A percentile compares a stretch with the other conserved stretches of the same genome.
Conservation (phyloP, 2,113 vertebrate genomes). For the Takifugu bimaculatus region DNA sequence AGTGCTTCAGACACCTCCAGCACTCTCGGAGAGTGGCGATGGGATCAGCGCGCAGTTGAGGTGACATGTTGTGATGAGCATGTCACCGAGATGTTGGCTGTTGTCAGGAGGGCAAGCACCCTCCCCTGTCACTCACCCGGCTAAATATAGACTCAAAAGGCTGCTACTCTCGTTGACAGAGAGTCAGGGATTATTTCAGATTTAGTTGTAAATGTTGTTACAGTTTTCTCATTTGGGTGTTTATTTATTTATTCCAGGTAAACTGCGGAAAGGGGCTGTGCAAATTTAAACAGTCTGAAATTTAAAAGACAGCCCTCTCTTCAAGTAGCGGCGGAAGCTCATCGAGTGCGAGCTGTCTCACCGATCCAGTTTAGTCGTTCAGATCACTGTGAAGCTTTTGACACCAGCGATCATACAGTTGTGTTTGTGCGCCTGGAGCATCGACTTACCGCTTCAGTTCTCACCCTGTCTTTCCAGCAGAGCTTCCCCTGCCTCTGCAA, state of each 20-base stretch:
- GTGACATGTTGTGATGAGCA: conserved; percentile 58
- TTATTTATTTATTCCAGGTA: too few relatives aligned
- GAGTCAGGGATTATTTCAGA: background rate
- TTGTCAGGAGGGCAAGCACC: conserved; percentile 42
- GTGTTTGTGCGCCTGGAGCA: conserved; percentile 27
- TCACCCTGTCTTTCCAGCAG: conserved; percentile 29
- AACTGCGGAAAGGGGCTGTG: too few relatives aligned
- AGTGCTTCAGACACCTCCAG: background rate
- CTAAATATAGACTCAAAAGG: conserved; percentile 41
- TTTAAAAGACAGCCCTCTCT: background rate
- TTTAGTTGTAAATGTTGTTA: too few relatives aligned
- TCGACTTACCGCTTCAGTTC: conserved; percentile 24
- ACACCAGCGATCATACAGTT: conserved; percentile 45
- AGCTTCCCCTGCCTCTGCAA: conserved; percentile 37
- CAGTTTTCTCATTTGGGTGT: too few relatives aligned
- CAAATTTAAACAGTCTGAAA: too few relatives aligned
- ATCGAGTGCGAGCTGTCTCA: conserved; percentile 33
- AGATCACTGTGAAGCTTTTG: conserved; percentile 36
- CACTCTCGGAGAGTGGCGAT: conserved; percentile 6
- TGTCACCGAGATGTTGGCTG: conserved; percentile 44
- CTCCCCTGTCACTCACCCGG: conserved; percentile 52
- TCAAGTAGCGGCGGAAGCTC: conserved; percentile 10
- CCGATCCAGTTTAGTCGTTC: conserved; percentile 27
- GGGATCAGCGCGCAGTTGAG: conserved; percentile 40
- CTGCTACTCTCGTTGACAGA: conserved; percentile 27